These are phyloP conservation scores for Hippocampus guttulatus DNA, from an alignment of 2,113 vertebrate genomes.

Conservation along the genomic window DNA sequence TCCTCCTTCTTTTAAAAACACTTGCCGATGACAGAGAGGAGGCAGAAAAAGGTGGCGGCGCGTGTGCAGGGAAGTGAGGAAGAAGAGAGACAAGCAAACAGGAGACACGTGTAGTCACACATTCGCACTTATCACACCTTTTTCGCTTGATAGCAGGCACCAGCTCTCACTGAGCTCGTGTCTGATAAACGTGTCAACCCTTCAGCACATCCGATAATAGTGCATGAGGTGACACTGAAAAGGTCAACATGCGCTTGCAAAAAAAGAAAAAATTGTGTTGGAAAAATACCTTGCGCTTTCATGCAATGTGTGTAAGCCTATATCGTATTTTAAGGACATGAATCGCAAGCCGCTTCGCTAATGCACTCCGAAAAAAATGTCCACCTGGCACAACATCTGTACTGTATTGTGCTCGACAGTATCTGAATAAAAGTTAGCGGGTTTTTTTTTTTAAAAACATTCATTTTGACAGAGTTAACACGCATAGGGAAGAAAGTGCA, in stretches of 20 bases:
- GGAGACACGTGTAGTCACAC: conserved; percentile 66
- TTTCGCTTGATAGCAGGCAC: conserved; percentile 53
- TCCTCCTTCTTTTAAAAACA: conserved; percentile 62
- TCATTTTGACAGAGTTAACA: no score
- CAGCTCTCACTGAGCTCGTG: conserved; percentile 33
- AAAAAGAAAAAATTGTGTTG: background rate
- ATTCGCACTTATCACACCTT: conserved; percentile 61
- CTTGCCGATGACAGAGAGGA: conserved; percentile 57
- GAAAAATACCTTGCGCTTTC: background rate
- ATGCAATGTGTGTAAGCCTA: no score
- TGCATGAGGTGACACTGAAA: conserved; percentile 11
- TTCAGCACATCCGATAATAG: conserved; percentile 26
- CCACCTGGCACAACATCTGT: no score
- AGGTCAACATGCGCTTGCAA: conserved; percentile 7
- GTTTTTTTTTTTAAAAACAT: no score
- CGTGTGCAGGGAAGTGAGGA: conserved; percentile 32
- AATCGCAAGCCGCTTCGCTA: no score
- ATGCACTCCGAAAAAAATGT: no score
- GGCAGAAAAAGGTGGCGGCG: conserved; percentile 56
- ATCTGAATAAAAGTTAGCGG: no score
- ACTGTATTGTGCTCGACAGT: no score
- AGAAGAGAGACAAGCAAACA: conserved; percentile 55
- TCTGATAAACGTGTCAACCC: conserved; percentile 45
- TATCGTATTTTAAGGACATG: no score
- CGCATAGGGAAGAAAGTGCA: no score